Percentiles rank a stretch among this genome's conserved stretches.
phyloP scores from a whole-genome alignment of 2,888 invertebrate genomes.

The Synergus japonicus region DNA sequence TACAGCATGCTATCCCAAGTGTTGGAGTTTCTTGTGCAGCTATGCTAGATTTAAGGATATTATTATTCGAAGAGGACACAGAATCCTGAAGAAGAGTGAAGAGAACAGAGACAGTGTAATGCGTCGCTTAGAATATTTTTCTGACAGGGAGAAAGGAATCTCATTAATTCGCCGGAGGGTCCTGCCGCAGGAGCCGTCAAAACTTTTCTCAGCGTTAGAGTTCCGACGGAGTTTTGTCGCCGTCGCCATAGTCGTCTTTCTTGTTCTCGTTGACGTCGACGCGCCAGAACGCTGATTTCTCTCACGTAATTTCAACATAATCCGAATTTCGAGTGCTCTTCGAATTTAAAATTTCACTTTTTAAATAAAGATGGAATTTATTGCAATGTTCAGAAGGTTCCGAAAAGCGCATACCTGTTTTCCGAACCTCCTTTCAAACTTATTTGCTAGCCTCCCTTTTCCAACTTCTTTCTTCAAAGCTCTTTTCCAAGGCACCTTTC shows the following conservation, averaged over 20 bases:
- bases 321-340: background rate
- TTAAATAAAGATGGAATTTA: background rate
- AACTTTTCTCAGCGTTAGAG: constrained; percentile 65
- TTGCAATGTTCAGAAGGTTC: background rate
- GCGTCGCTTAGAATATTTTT: constrained; percentile 67
- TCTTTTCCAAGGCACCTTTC: too few relatives aligned
- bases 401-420: background rate
- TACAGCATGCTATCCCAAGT: constrained; percentile 47
- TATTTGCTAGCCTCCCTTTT: too few relatives aligned
- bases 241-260: constrained; percentile 51
- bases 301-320: constrained; percentile 1
- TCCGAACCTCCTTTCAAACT: too few relatives aligned
- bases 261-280: constrained; percentile 7
- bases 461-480: too few relatives aligned
- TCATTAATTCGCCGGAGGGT: constrained; percentile 70
- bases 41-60: constrained; percentile 23
- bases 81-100: constrained; percentile 35
- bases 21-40: constrained; percentile 48
- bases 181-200: constrained; percentile 63
- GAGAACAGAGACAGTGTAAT: constrained; percentile 49
- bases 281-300: background rate
- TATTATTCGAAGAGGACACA: constrained; percentile 35
- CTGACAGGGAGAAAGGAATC: constrained; percentile 69
- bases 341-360: background rate
- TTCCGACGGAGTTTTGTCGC: constrained; percentile 58